Conservation (phyloP, 2,888 invertebrate species). For the Digitonthophagus gazella region DNA sequence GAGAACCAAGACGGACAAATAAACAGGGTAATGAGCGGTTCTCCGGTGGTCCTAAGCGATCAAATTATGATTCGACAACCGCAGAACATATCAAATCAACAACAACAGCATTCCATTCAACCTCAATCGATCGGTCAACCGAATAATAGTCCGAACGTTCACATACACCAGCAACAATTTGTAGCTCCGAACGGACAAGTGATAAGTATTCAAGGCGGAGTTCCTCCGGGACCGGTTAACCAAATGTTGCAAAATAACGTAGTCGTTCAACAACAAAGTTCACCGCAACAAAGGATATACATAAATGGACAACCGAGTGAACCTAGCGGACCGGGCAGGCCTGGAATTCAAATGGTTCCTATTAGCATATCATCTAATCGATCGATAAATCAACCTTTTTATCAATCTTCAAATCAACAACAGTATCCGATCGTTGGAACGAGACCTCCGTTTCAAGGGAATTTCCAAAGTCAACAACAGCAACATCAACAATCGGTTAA, state of each 20-base stretch:
- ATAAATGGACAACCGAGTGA: slow-evolving; percentile 46
- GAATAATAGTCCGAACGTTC: slow-evolving; percentile 32
- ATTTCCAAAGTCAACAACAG: slow-evolving; percentile 39
- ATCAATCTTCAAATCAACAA: slow-evolving; percentile 38
- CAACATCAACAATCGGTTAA: slow-evolving; percentile 41
- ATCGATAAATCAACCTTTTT: slow-evolving; percentile 35
- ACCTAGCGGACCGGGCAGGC: slow-evolving; percentile 49
- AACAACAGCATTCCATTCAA: slow-evolving; percentile 34
- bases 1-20: slow-evolving; percentile 26
- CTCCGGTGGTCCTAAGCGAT: slow-evolving; percentile 41
- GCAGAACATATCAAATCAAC: slow-evolving; percentile 38
- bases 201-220: slow-evolving; percentile 57
- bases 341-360: slow-evolving; percentile 45
- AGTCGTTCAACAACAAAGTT: slow-evolving; percentile 32
- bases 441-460: slow-evolving; percentile 36
- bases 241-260: slow-evolving; percentile 29
- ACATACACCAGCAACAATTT: slow-evolving; percentile 47
- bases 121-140: slow-evolving; percentile 31
- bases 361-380: slow-evolving; percentile 38
- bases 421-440: slow-evolving; percentile 48
- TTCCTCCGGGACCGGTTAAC: slow-evolving; percentile 30
- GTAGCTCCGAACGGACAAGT: slow-evolving; percentile 61
- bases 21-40: slow-evolving; percentile 40
- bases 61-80: slow-evolving; percentile 46
- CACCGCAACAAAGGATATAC: slow-evolving; percentile 45